Percentiles rank a stretch among this genome's conserved stretches.
Conservation (phyloP, 2,888 invertebrate genomes). For the Aphodius granarius region DNA sequence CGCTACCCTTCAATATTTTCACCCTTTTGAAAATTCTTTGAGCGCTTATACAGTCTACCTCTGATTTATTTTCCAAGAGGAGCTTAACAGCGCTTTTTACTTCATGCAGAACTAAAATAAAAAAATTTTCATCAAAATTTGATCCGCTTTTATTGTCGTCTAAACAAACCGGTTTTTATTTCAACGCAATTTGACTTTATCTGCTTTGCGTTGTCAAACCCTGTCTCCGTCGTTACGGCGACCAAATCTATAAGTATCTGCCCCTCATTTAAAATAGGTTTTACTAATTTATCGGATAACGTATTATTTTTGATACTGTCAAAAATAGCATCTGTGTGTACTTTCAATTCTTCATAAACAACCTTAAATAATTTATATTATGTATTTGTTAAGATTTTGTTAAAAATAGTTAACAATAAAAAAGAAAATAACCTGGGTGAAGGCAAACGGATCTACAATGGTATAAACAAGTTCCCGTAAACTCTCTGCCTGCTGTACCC, state of each 20-base stretch:
- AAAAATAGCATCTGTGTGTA: constrained; percentile 13
- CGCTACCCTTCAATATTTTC: constrained; percentile 40
- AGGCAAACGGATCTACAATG: constrained; percentile 71
- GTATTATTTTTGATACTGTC: constrained; percentile 13
- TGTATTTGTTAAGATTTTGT: not conserved
- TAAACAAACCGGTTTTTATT: constrained; percentile 35
- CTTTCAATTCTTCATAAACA: constrained; percentile 35
- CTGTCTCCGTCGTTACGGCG: constrained; percentile 31
- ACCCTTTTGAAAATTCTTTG: constrained; percentile 43
- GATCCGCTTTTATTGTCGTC: not conserved
- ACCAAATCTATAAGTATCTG: constrained; percentile 36
- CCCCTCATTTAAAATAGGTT: constrained; percentile 34
- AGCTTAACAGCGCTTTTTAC: constrained; percentile 35
- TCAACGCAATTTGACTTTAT: constrained; percentile 29
- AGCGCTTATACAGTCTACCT: constrained; percentile 21
- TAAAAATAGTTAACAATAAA: not conserved
- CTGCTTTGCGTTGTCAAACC: constrained; percentile 26
- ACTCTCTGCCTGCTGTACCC: constrained; percentile 62
- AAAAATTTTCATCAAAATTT: constrained; percentile 19
- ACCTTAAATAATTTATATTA: constrained; percentile 35
- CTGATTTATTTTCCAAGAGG: constrained; percentile 33
- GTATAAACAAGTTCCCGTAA: constrained; percentile 63
- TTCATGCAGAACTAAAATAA: constrained; percentile 43
- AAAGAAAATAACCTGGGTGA: constrained; percentile 60
- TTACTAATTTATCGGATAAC: constrained; percentile 19